Conservation (phyloP, 2,888 invertebrate species). For the Portevinia maculata region DNA sequence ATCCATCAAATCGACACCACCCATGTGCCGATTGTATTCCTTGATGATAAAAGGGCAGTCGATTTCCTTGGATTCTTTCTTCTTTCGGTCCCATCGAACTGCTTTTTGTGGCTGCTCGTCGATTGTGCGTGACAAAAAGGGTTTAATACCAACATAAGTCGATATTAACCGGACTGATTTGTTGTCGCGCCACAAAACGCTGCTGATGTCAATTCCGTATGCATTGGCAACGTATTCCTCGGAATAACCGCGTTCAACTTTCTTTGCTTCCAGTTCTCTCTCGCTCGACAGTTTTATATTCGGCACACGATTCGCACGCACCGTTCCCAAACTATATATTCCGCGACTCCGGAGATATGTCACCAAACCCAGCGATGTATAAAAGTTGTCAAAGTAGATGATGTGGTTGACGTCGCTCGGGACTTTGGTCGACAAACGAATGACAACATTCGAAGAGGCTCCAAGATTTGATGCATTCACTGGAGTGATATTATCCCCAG, state of each 20-base stretch:
- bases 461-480: constrained; percentile 4
- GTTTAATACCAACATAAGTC: no score
- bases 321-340: constrained; percentile 16
- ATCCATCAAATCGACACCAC: no score
- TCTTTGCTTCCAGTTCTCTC: not conserved
- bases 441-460: no score
- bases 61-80: not conserved
- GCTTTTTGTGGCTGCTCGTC: not conserved
- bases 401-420: constrained; percentile 1
- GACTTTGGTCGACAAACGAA: constrained; percentile 9
- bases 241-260: not conserved
- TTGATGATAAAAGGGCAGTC: constrained; percentile 1
- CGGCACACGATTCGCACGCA: not conserved
- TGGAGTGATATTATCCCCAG: not conserved
- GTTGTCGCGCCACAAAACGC: not conserved
- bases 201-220: no score
- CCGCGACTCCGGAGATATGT: constrained; percentile 11
- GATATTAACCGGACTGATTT: not conserved
- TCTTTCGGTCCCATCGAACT: no score
- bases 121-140: not conserved
- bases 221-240: no score
- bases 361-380: no score
- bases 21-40: no score
- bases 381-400: no score
- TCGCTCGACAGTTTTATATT: no score